These are phyloP conservation scores for Echinops telfairi DNA, from an alignment of 2,113 vertebrate genomes.

Conservation along the genomic window DNA sequence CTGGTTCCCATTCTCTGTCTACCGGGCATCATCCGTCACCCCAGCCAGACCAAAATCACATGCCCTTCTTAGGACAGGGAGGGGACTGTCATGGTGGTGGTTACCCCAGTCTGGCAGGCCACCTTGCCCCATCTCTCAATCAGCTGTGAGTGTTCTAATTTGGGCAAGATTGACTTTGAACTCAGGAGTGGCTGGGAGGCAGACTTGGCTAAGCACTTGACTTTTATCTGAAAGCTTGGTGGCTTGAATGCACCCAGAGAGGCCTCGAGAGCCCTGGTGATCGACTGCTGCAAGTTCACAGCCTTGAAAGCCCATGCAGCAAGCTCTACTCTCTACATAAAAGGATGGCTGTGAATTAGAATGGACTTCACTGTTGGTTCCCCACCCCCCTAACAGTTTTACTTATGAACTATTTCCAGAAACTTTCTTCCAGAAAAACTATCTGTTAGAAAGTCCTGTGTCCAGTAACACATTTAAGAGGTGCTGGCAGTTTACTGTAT, in stretches of 20 bases:
- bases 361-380: background rate
- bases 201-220: background rate
- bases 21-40: background rate
- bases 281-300: background rate
- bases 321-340: background rate
- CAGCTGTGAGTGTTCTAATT: background rate
- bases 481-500: background rate
- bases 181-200: background rate
- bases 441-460: background rate
- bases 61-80: too few species aligned
- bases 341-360: background rate
- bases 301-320: background rate
- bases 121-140: background rate
- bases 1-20: background rate
- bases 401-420: background rate
- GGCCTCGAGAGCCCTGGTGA: background rate
- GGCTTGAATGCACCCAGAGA: background rate
- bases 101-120: background rate
- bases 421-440: slow-evolving; percentile 1
- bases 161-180: background rate
- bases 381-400: background rate
- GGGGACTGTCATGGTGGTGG: background rate
- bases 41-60: fast-evolving
- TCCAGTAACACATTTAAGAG: background rate
- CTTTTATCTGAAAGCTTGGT: background rate